Conservation (phyloP, 2,797 vertebrate species). For the Crenuchus spilurus region DNA sequence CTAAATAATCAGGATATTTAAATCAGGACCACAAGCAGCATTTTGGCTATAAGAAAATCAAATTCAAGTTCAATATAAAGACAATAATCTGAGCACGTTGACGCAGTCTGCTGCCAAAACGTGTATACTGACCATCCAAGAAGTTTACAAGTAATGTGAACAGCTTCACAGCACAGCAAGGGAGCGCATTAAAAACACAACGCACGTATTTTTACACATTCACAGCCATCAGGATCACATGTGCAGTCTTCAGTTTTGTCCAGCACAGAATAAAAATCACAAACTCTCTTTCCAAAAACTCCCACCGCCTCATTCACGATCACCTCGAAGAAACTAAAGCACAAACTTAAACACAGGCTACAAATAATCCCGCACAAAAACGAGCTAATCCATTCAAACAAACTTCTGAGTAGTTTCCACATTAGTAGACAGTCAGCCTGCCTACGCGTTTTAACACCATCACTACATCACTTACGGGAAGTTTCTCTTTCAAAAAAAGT, state of each 20-base stretch:
- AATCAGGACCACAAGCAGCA: no score
- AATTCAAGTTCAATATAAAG: no score
- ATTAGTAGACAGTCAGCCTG: conserved; percentile 28
- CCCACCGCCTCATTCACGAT: conserved; percentile 12
- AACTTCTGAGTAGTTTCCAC: background rate
- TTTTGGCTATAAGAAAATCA: no score
- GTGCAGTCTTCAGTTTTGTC: background rate
- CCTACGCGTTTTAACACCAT: conserved; percentile 64
- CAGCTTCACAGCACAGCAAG: background rate
- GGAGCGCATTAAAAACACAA: background rate
- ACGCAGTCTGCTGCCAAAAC: background rate
- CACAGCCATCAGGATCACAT: background rate
- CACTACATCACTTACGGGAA: conserved; percentile 63
- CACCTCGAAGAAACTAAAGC: background rate
- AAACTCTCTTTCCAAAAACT: conserved; percentile 21
- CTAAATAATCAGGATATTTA: no score
- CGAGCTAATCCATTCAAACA: background rate
- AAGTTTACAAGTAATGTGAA: background rate
- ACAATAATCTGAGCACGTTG: background rate
- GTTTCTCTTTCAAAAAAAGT: conserved; percentile 28
- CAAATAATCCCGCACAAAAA: background rate
- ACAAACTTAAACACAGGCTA: background rate
- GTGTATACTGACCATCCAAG: background rate
- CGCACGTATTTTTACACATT: conserved; percentile 8
- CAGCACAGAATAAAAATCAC: background rate